Evolutionary conservation across 2,888 invertebrate genomes (phyloP), one percentile per base, ranked within the genome.

Genomic region (Tricholauxania praeusta): DNA sequence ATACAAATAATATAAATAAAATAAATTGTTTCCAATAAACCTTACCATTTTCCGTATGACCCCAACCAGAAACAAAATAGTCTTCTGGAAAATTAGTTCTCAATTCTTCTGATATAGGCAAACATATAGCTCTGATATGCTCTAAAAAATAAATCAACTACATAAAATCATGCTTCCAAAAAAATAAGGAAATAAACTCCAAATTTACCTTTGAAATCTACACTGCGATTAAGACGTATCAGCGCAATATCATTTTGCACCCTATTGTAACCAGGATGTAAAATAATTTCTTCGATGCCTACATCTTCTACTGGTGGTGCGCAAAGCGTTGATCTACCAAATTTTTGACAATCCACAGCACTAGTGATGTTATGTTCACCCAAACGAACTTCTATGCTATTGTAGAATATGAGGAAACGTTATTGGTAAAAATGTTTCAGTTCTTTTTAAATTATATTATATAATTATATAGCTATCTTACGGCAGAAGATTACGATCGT

Each of bases 291-390:
- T 51, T 81, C 82, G 15, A 83, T 80, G 63, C 74, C 79, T 22
- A 84, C 17, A 67, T 83, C 82, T 72, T 77, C 68, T 0, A 82
- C 82, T 0, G 84, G 81, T 0, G 79, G 80, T 0, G 83, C 80
- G 53, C 84, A 83, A 69, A 80, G 79, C 39, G 76, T 39, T 8
- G 75, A 80, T n/a, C 78, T 77, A 22, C 81, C 80, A 39, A 78
- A 77, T 69, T 77, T 79, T 0, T 78, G 71, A 72, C 83, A 83
- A 55, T 83, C 83, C 51, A 39, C 51, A 1, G 76, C 74, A 28
- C 81, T 80, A 17, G 81, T 82, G 48, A 82, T 82, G 2, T 78
- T 79, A 71, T 82, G 82, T 71, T 83, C 83, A 1, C 84, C 83
- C 73, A 83, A 73, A 3, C 83, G 84, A 4, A 83, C 78, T 64